Base-by-base conservation (phyloP, 2,797 vertebrate species). In the Chelon labrosus region DNA sequence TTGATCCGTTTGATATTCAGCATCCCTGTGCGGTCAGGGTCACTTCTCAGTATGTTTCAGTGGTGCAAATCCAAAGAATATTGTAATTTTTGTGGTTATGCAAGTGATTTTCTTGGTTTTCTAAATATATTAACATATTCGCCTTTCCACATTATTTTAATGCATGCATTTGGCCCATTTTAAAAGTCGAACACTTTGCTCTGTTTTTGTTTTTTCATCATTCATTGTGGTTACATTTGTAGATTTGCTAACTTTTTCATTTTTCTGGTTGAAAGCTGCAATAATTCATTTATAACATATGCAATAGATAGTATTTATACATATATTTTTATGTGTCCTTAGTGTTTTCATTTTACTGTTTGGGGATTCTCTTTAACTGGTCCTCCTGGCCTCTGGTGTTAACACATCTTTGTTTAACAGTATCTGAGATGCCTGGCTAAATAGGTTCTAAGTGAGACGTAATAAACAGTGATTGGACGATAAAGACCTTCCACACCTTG, bases 1-100 rank as follows among this genome's bases (percentile, higher is more conserved):
- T 77, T 76, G 53, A 82, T 59, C 61, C 71, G 77, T 75, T 89
- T 75, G 53, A 80, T 79, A 85, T 86, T 84, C 77, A 16, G 58
- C 60, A 31, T 65, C 68, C 47, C 42, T 73, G 53, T 73, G 41
- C 57, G 42, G 56, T 65, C 27, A 42, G 42, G 16, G 0, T 51
- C 22, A 7, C 39, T 4, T 41, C 38, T 47, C 13, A 0, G 44
- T 50, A 31, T 72, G 46, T 38, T 70, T 75, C 60, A 5, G 16
- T 39, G 16, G 12, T 35, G 41, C 13, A 14, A 72, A n/a, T 51
- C 11, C 57, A 38, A 27, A 64, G 54, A 57, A 49, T 50, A 25
- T 19, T 19, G 0, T 20, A 1, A 39, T 57, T 64, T 66, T 66
- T 9, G 8, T 13, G 10, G 0, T n/a, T 2, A 42, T 38, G 14